Evolutionary conservation across 2,888 invertebrate species (phyloP), one percentile per base, ranked within the genome.

Genomic region (Bugulina stolonifera): DNA sequence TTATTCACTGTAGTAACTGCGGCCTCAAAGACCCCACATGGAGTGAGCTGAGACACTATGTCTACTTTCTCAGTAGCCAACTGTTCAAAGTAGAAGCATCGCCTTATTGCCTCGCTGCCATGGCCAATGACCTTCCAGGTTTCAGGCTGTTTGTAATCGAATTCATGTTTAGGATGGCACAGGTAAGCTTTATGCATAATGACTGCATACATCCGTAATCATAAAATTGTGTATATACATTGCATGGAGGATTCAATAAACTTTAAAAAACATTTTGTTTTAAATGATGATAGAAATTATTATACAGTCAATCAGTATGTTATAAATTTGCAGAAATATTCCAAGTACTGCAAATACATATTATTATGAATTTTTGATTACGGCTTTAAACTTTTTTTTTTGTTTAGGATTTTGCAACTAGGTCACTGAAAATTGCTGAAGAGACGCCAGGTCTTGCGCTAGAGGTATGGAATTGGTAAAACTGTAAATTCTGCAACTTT

Each of bases 11-110:
- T 71, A 78, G 78, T 58, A 75, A 79, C 72, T 79, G 79, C 74
- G 78, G 78, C 18, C 73, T 78, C 10, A 32, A 52, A 1, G 76
- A 79, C 35, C 79, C 79, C 0, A 77, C 77, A 5, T 79, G 79
- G 79, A 73, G 76, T 35, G 79, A 79, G 72, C 71, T 81, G 32
- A 73, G 74, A 22, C 78, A 80, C 75, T 81, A 79, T 77, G 77
- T 79, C 1, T 73, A 74, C 57, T 81, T 81, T 73, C 76, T 80
- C 25, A 78, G 79, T 75, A 75, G 76, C n/a, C 81, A 81, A 73
- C 77, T 81, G 64, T 32, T 58, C 54, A 76, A 78, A 73, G 80
- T 76, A 75, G 79, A 81, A 73, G 72, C 69, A 3, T 79, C 78
- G 1, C 73, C 70, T 22, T 81, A 78, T 75, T 78, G 79, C 72